Conservation (phyloP, 2,888 invertebrate genomes). For the Perdita meconis region DNA sequence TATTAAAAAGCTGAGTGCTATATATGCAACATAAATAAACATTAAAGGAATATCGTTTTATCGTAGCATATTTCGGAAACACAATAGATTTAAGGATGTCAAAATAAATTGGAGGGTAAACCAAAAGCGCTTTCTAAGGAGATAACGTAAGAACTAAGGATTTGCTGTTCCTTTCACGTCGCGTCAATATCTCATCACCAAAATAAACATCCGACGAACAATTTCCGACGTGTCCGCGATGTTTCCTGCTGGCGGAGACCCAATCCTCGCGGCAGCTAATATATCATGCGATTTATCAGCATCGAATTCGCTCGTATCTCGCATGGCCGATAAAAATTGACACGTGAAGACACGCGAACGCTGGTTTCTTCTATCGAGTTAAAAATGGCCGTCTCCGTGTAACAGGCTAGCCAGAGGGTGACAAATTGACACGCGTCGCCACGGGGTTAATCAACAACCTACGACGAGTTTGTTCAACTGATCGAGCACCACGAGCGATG, state of each 20-base stretch:
- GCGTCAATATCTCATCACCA: neutral
- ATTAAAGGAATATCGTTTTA: too few relatives aligned
- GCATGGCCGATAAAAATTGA: constrained; percentile 41
- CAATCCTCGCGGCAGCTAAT: constrained; percentile 26
- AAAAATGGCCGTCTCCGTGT: constrained; percentile 25
- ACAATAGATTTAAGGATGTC: too few relatives aligned
- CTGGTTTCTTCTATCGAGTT: constrained; percentile 43
- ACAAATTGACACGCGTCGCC: constrained; percentile 60
- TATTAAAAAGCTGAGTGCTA: too few relatives aligned
- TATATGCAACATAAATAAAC: too few relatives aligned
- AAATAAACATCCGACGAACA: constrained; percentile 4
- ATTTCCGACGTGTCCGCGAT: neutral
- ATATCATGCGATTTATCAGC: constrained; percentile 39
- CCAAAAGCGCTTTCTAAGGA: too few relatives aligned
- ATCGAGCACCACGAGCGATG: constrained; percentile 40
- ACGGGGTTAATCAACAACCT: constrained; percentile 49
- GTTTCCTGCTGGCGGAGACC: neutral
- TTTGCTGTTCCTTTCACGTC: neutral
- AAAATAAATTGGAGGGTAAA: too few relatives aligned
- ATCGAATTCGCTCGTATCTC: constrained; percentile 18
- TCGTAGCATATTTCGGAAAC: too few relatives aligned
- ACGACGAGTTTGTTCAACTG: constrained; percentile 60
- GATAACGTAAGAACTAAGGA: neutral
- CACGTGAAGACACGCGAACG: constrained; percentile 28
- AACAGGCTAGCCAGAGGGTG: constrained; percentile 35